phyloP scores from a whole-genome alignment of 2,797 vertebrate genomes.

The Microchirus variegatus region DNA sequence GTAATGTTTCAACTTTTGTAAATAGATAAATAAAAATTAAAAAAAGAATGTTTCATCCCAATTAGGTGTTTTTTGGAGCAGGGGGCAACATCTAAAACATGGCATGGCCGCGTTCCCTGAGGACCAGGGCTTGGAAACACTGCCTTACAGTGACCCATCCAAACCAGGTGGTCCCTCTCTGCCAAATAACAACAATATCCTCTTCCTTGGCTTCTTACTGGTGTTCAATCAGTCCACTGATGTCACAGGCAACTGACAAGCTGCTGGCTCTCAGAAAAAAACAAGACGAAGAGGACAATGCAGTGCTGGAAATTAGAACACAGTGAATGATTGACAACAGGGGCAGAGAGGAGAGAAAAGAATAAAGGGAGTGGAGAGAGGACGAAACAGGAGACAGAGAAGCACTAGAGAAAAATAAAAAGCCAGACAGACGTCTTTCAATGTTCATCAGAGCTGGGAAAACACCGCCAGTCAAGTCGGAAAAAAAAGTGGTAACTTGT shows the following conservation, averaged over 20 bases:
- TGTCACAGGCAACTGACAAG: conserved; percentile 41
- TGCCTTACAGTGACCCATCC: neutral
- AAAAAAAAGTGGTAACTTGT: neutral
- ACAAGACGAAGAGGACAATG: conserved; percentile 46
- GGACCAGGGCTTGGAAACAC: too few species aligned
- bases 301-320: conserved; percentile 30
- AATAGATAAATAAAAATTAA: too few species aligned
- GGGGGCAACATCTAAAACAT: too few species aligned
- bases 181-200: conserved; percentile 26
- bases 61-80: too few species aligned
- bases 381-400: neutral
- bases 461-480: neutral
- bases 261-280: conserved; percentile 35
- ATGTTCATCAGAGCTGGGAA: neutral
- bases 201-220: conserved; percentile 31
- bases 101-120: too few species aligned
- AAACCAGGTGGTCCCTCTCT: conserved; percentile 36
- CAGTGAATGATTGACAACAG: neutral
- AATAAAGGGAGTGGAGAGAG: neutral
- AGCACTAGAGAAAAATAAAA: neutral
- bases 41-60: too few species aligned
- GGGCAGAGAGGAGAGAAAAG: too few species aligned
- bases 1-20: too few species aligned
- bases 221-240: conserved; percentile 49
- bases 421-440: neutral